A percentile compares a stretch with the other conserved stretches of the same genome.
These are phyloP conservation scores for Pentamera pediparva DNA, from an alignment of 53 echinoderm and acorn worm genomes.

Conservation along the genomic window DNA sequence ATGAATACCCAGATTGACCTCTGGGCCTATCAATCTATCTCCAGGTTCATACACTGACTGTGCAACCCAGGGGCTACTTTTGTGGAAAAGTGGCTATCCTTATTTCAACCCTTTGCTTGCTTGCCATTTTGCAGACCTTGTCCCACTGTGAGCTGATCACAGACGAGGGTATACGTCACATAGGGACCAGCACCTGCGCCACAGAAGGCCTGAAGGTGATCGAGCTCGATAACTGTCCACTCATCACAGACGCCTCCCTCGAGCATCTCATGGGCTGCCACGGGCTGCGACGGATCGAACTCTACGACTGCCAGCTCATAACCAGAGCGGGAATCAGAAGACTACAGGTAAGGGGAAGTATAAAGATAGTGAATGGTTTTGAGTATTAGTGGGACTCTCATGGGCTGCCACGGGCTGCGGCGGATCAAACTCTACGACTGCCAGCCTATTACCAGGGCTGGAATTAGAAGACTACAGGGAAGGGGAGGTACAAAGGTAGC, in stretches of 20 bases:
- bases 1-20: too few relatives aligned
- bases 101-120: not conserved
- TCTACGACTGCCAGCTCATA: constrained; percentile 98
- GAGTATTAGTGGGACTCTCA: constrained; percentile 25
- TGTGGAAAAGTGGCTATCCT: too few relatives aligned
- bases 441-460: constrained; percentile 91
- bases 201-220: constrained; percentile 97
- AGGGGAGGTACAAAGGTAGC: constrained; percentile 20
- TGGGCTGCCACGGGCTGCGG: constrained; percentile 86
- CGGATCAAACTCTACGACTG: constrained; percentile 96
- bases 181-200: constrained; percentile 91
- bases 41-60: too few relatives aligned
- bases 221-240: constrained; percentile 96
- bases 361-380: not conserved
- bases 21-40: too few relatives aligned
- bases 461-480: constrained; percentile 89
- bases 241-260: constrained; percentile 90
- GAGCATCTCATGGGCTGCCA: constrained; percentile 97
- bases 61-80: too few relatives aligned
- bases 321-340: constrained; percentile 89
- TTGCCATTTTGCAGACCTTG: constrained; percentile 51
- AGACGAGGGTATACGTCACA: constrained; percentile 93
- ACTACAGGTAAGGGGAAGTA: constrained; percentile 62
- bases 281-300: constrained; percentile 82
- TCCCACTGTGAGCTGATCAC: constrained; percentile 99